Percentiles rank a stretch among this genome's conserved stretches.
Conservation (phyloP, 2,797 vertebrate species). For the Pelobates cultripes region DNA sequence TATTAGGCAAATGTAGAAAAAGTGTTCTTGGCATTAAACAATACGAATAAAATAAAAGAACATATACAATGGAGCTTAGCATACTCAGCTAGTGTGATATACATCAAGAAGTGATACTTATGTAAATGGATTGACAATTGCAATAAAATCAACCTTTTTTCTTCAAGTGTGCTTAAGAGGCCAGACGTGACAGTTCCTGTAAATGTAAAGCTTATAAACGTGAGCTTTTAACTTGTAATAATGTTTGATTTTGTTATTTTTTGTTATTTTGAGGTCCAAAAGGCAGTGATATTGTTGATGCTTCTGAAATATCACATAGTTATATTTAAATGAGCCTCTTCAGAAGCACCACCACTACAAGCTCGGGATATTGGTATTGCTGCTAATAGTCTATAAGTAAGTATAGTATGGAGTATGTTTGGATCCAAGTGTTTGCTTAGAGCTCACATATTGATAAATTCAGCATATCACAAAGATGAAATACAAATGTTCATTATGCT, state of each 20-base stretch:
- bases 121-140: neutral
- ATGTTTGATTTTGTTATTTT: neutral
- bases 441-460: too few species aligned
- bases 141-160: slow-evolving; percentile 5
- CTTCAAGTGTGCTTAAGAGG: neutral
- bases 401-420: too few species aligned
- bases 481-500: too few species aligned
- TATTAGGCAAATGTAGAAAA: slow-evolving; percentile 10
- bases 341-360: too few species aligned
- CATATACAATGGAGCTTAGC: neutral
- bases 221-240: neutral
- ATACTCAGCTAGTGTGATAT: slow-evolving; percentile 2
- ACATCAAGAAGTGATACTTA: slow-evolving; percentile 21
- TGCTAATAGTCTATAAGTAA: too few species aligned
- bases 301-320: too few species aligned
- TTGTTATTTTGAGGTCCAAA: neutral
- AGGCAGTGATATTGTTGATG: neutral
- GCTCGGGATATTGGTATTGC: too few species aligned
- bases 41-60: slow-evolving; percentile 11
- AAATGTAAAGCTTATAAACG: neutral
- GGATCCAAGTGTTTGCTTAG: too few species aligned
- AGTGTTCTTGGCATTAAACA: slow-evolving; percentile 18
- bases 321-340: too few species aligned
- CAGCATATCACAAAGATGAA: too few species aligned
- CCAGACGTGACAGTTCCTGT: neutral